Base-by-base conservation (phyloP, 92 coral and sea anemone genomes). In the Zoanthus sansibaricus region DNA sequence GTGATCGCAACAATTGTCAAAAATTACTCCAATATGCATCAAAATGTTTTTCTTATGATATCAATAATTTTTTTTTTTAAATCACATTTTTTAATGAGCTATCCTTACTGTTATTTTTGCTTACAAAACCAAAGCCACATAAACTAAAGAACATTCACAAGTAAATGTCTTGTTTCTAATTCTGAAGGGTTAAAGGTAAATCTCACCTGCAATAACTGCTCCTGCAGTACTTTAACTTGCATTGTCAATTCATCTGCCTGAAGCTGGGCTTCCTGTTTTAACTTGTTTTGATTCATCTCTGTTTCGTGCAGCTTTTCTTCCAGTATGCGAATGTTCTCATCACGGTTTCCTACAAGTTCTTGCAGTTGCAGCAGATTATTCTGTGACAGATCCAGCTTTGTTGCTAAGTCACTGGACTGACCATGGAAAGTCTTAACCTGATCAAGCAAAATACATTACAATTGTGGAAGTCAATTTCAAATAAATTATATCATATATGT, bases 221-320 rank as follows among this genome's bases (percentile, higher is more conserved):
- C 94, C 72, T 93, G 97, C 70, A 97, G 77, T 67, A 90, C 86
- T 79, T 89, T 93, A 25, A 97, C 88, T 86, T 93, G 95, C 45
- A 85, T 94, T 56, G 94, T 71, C 80, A 97, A 82, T 79, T 95
- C 99, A 47, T 93, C 93, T 12, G 98, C 90, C 84, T 97, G 96
- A 58, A 73, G 87, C 78, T 84, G 62, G 45, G 95, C 92, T 52
- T 95, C 95, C 42, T 91, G 94, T 61, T 95, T 92, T 21, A 91
- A 83, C 46, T 87, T 84, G 37, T 87, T 92, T 83, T 94, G 93
- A 70, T 93, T 92, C 10, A 78, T 88, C 12, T 89, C 80, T 46
- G 90, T 76, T 20, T 87, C 89, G 21, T 78, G 75, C 85, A 95
- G 73, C 84, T 93, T 94, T 72, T 91, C 91, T 76, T 89, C 84